Percentiles rank a stretch among this genome's conserved stretches.
phyloP scores from a whole-genome alignment of 2,888 invertebrate species.

The Heliconius ethilla region DNA sequence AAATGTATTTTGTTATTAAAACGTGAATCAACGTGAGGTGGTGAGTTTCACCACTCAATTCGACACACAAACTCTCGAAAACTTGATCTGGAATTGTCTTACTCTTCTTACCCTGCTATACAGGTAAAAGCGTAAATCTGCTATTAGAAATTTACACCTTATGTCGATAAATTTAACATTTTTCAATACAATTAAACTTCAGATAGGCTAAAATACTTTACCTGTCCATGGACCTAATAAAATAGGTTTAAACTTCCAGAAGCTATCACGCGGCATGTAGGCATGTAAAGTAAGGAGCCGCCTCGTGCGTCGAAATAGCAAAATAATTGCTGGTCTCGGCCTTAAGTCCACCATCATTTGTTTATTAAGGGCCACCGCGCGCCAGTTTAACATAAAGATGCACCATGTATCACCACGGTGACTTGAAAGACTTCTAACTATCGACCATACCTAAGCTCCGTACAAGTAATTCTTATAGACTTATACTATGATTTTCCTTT shows the following conservation, averaged over 20 bases:
- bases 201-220: constrained; percentile 32
- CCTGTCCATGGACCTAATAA: constrained; percentile 27
- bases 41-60: too few relatives aligned
- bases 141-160: neutral
- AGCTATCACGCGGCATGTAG: constrained; percentile 43
- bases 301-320: constrained; percentile 68
- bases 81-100: too few relatives aligned
- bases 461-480: neutral
- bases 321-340: constrained; percentile 72
- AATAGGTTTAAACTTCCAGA: constrained; percentile 38
- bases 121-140: neutral
- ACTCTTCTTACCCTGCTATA: too few relatives aligned
- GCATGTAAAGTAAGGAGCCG: constrained; percentile 67
- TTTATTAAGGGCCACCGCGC: constrained; percentile 71
- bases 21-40: neutral
- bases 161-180: neutral
- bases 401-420: constrained; percentile 29
- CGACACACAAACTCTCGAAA: too few relatives aligned
- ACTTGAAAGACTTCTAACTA: constrained; percentile 23
- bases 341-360: constrained; percentile 77
- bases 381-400: constrained; percentile 74
- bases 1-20: too few relatives aligned
- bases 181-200: constrained; percentile 24
- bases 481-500: neutral
- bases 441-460: neutral